These are phyloP conservation scores for Stomorhina lunata DNA, from an alignment of 2,888 invertebrate genomes.

Conservation along the genomic window DNA sequence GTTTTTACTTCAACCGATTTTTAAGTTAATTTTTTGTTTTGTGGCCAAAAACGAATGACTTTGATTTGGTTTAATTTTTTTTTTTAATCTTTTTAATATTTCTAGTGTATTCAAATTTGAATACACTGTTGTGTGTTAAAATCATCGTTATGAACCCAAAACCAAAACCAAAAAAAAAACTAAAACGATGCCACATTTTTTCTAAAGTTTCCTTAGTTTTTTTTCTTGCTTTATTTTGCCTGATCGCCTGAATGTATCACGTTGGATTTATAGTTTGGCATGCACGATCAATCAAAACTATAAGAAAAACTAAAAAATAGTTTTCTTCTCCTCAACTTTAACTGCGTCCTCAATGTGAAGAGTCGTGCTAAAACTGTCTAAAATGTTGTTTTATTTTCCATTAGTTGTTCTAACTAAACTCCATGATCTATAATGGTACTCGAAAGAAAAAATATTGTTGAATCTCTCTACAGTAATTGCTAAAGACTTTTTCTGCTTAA, in stretches of 20 bases:
- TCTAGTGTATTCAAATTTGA: slow-evolving; percentile 52
- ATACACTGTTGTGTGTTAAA: slow-evolving; percentile 26
- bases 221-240: slow-evolving; percentile 69
- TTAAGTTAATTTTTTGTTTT: too few relatives aligned
- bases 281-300: slow-evolving; percentile 80
- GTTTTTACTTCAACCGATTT: not conserved
- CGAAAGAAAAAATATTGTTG: slow-evolving; percentile 2
- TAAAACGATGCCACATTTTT: slow-evolving; percentile 53
- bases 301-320: slow-evolving; percentile 68
- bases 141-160: slow-evolving; percentile 51
- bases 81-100: not conserved
- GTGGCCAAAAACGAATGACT: slow-evolving; percentile 34
- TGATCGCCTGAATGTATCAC: slow-evolving; percentile 81
- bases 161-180: slow-evolving; percentile 34
- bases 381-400: slow-evolving; percentile 43
- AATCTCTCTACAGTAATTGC: slow-evolving; percentile 48
- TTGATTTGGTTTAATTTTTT: slow-evolving; percentile 49
- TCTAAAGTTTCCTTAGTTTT: slow-evolving; percentile 7
- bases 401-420: slow-evolving; percentile 48
- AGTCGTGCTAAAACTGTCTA: slow-evolving; percentile 66
- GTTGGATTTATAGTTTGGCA: slow-evolving; percentile 80
- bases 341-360: slow-evolving; percentile 66
- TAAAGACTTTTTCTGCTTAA: slow-evolving; percentile 32
- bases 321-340: slow-evolving; percentile 52
- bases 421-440: slow-evolving; percentile 54